A percentile compares a stretch with the other conserved stretches of the same genome.
phyloP scores from a whole-genome alignment of 2,888 invertebrate genomes.

The Drosophila pseudotakahashii region DNA sequence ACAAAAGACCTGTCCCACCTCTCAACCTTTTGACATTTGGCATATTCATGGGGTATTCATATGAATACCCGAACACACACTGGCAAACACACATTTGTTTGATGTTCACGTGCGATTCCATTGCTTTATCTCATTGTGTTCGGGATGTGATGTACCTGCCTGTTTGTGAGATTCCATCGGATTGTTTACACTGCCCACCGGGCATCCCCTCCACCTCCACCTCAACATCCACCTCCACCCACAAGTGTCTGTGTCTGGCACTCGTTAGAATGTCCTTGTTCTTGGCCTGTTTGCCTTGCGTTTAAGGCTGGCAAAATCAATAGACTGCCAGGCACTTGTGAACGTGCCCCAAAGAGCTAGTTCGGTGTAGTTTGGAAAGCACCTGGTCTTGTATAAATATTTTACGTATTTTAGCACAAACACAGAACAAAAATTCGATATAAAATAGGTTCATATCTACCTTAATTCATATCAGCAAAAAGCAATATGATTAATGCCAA shows the following conservation, averaged over 20 bases:
- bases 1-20: slow-evolving; percentile 33
- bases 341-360: slow-evolving; percentile 13
- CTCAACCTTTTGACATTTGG: slow-evolving; percentile 34
- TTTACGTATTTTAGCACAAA: too few species aligned
- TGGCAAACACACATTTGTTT: slow-evolving; percentile 37
- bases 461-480: too few species aligned
- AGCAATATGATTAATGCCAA: too few species aligned
- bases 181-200: slow-evolving; percentile 39
- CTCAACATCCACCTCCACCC: neutral
- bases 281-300: slow-evolving; percentile 27
- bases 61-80: slow-evolving; percentile 27
- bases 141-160: neutral
- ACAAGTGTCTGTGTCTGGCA: slow-evolving; percentile 22
- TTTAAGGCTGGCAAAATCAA: slow-evolving; percentile 30
- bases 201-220: too few species aligned
- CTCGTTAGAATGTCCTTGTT: slow-evolving; percentile 30
- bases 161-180: slow-evolving; percentile 1
- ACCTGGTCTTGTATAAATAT: slow-evolving; percentile 15
- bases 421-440: too few species aligned
- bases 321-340: slow-evolving; percentile 20
- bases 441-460: too few species aligned
- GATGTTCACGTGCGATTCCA: slow-evolving; percentile 37
- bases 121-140: slow-evolving; percentile 36
- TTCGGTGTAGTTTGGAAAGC: neutral
- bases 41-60: slow-evolving; percentile 14